Evolutionary conservation across 37 sponge, comb jelly and placozoan genomes (phyloP).

Genomic region (Chondrosia reniformis): DNA sequence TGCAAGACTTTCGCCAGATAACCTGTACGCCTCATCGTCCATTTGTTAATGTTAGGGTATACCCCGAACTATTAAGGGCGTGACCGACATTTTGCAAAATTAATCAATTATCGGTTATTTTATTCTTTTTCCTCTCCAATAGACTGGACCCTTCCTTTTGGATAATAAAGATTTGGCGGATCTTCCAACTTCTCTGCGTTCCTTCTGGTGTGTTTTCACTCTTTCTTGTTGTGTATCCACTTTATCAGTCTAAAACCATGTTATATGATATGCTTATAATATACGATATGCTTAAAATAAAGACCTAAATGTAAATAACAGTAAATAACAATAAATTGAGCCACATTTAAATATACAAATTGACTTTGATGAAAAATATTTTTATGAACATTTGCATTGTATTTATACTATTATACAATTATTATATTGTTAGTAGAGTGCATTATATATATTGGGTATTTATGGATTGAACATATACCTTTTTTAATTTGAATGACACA

Average conservation of each 20-base stretch:
- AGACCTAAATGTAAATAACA: too few species aligned
- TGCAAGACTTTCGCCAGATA: slow-evolving; percentile 57
- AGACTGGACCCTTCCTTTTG: slow-evolving; percentile 39
- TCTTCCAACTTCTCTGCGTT: slow-evolving; percentile 65
- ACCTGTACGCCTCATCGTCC: neutral
- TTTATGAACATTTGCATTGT: neutral
- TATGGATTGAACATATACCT: slow-evolving; percentile 29
- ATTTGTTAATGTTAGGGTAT: neutral
- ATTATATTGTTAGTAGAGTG: too few species aligned
- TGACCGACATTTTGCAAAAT: neutral
- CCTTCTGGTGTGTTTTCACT: slow-evolving; percentile 47
- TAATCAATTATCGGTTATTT: slow-evolving; percentile 34
- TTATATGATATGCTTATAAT: too few species aligned
- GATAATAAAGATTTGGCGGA: slow-evolving; percentile 71
- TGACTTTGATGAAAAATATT: too few species aligned
- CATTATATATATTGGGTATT: too few species aligned
- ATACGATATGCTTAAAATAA: too few species aligned
- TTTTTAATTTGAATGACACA: slow-evolving; percentile 30
- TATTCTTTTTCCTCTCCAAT: slow-evolving; percentile 48
- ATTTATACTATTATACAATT: too few species aligned
- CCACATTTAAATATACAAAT: too few species aligned
- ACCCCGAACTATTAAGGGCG: neutral
- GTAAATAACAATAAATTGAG: neutral
- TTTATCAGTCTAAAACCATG: slow-evolving; percentile 5
- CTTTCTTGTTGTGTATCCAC: slow-evolving; percentile 21